A percentile compares a stretch with the other conserved stretches of the same genome.
phyloP scores from a whole-genome alignment of 2,113 vertebrate species.

The Brachirus orientalis region DNA sequence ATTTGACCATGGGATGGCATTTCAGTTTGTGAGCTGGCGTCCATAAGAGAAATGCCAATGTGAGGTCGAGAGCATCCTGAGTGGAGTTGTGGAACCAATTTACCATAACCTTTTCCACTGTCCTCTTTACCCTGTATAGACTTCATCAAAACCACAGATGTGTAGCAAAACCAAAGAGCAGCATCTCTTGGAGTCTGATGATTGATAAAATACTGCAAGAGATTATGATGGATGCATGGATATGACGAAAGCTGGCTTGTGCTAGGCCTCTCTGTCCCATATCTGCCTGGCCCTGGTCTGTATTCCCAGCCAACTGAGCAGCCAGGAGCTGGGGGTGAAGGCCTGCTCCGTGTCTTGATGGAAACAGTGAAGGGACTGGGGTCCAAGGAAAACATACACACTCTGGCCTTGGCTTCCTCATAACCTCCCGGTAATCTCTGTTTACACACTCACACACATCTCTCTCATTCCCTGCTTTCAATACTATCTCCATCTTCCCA shows the following conservation, averaged over 20 bases:
- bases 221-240: slow-evolving; percentile 21
- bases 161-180: slow-evolving; percentile 36
- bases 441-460: slow-evolving; percentile 54
- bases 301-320: slow-evolving; percentile 55
- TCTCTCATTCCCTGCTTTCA: slow-evolving; percentile 37
- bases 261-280: slow-evolving; percentile 19
- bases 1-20: slow-evolving; percentile 24
- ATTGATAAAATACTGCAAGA: slow-evolving; percentile 18
- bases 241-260: slow-evolving; percentile 39
- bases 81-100: not conserved
- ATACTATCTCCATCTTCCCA: slow-evolving; percentile 34
- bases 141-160: slow-evolving; percentile 17
- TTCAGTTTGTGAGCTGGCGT: slow-evolving; percentile 9
- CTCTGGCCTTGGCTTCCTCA: slow-evolving; percentile 52
- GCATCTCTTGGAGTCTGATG: not conserved
- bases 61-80: slow-evolving; percentile 1
- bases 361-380: slow-evolving; percentile 46
- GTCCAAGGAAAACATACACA: slow-evolving; percentile 77
- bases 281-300: slow-evolving; percentile 6
- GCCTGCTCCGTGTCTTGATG: slow-evolving; percentile 53
- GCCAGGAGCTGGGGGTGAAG: slow-evolving; percentile 45
- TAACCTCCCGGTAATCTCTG: slow-evolving; percentile 69
- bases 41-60: slow-evolving; percentile 11
- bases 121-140: slow-evolving; percentile 13
- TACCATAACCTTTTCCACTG: not conserved